Base-by-base conservation (phyloP, 2,888 invertebrate genomes). In the Arge pagana region DNA sequence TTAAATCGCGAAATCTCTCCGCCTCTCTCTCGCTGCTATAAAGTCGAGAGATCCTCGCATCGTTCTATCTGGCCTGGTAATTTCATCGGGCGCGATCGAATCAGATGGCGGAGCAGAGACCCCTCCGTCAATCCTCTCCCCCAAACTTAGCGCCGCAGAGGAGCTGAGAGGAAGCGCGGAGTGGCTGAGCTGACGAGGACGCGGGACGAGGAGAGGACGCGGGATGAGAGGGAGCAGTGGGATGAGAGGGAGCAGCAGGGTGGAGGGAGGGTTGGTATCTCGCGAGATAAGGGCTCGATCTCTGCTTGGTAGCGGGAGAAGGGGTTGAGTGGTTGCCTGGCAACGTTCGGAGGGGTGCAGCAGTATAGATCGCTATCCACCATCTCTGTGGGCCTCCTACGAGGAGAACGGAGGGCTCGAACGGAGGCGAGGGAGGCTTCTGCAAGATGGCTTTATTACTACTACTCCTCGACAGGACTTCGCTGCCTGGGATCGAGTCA, bases 291-390 rank as follows among this genome's bases (percentile, higher is more conserved):
- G 66, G 64, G 68, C 67, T 66, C 68, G 69, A 70, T 71, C 70
- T 70, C 67, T 64, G 66, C 59, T 54, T 55, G 48, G 53, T 40
- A 56, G 52, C 55, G 60, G 59, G 61, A 51, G 50, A 61, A 65
- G 65, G 70, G 68, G 67, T 68, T 66, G 65, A 62, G 60, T 60
- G 69, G 72, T 74, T 67, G 71, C 74, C 61, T 62, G 59, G 70
- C 67, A 70, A 70, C 71, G 65, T 55, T 57, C 66, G 62, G 67
- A 65, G 66, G 64, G 65, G 66, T 61, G 62, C 63, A 62, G 55
- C 62, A 63, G 69, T 69, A 69, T 70, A 69, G 69, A 70, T 70
- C 69, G 69, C 68, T 70, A 70, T 70, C 68, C 68, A 57, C 52
- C 58, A 54, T 61, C 61, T 62, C 61, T 59, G 64, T 21, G 31